phyloP scores from a whole-genome alignment of 2,113 vertebrate species.

The Aviceda subcristata region DNA sequence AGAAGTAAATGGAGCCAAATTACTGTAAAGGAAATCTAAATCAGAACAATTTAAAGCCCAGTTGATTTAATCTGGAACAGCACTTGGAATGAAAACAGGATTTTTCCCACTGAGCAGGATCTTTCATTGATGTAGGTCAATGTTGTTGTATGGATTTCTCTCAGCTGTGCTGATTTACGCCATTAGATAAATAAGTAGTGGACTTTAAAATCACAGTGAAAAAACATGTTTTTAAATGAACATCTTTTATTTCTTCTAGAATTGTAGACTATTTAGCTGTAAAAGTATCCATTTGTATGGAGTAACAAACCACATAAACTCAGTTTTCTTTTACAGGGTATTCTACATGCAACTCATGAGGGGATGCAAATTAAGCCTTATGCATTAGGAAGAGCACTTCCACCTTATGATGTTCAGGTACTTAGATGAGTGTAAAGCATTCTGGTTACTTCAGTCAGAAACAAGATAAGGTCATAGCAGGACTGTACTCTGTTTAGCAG shows the following conservation, averaged over 20 bases:
- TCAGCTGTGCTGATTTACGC: background rate
- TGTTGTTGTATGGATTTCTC: background rate
- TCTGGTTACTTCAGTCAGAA: background rate
- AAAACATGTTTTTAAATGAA: background rate
- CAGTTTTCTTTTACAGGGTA: constrained; percentile 12
- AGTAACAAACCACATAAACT: background rate
- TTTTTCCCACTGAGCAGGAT: background rate
- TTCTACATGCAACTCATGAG: constrained; percentile 45
- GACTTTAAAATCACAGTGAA: background rate
- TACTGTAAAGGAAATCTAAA: background rate
- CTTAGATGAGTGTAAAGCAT: background rate
- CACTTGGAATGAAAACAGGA: background rate
- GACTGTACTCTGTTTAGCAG: background rate
- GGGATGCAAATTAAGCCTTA: constrained; percentile 67
- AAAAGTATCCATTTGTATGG: background rate
- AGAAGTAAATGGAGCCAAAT: background rate
- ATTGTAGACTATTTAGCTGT: background rate
- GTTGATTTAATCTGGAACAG: background rate
- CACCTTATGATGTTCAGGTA: constrained; percentile 64
- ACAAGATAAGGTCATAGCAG: background rate
- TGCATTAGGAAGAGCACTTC: constrained; percentile 65
- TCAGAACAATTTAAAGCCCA: background rate
- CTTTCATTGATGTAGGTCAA: background rate
- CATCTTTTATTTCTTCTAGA: background rate
- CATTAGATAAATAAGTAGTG: background rate